These are phyloP conservation scores for Andrena bucephala DNA, from an alignment of 2,888 invertebrate species.

Conservation along the genomic window DNA sequence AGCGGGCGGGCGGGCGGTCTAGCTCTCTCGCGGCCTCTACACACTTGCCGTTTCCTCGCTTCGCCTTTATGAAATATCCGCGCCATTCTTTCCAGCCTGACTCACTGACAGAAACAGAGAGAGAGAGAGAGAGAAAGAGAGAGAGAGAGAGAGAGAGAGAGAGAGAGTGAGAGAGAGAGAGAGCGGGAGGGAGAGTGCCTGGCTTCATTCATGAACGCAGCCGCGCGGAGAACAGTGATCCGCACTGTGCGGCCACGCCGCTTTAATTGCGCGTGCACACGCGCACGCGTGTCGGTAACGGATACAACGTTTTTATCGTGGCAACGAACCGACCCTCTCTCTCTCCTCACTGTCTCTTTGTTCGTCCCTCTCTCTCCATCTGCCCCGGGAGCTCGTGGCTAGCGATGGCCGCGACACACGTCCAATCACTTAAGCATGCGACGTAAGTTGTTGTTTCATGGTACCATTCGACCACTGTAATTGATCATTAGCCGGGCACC, in stretches of 20 bases:
- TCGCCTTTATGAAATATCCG: constrained; percentile 75
- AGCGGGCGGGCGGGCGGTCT: constrained; percentile 11
- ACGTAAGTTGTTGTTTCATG: too few relatives aligned
- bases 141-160: too few relatives aligned
- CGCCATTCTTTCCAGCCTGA: constrained; percentile 76
- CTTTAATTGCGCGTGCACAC: constrained; percentile 72
- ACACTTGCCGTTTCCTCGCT: constrained; percentile 67
- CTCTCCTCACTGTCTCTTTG: background rate
- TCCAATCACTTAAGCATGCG: too few relatives aligned
- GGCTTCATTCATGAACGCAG: constrained; percentile 78
- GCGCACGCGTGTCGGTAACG: constrained; percentile 61
- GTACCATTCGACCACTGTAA: too few relatives aligned
- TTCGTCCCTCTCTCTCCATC: too few relatives aligned
- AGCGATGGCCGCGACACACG: constrained; percentile 13
- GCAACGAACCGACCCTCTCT: constrained; percentile 39
- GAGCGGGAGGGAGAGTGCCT: constrained; percentile 21
- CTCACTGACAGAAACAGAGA: constrained; percentile 55
- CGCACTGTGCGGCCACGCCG: constrained; percentile 70
- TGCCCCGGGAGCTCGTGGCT: background rate
- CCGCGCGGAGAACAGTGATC: constrained; percentile 73
- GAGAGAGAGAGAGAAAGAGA: background rate
- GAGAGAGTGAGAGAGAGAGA: background rate
- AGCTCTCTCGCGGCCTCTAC: constrained; percentile 49
- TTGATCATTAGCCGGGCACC: too few relatives aligned
- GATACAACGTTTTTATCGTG: constrained; percentile 57